phyloP scores from a whole-genome alignment of 2,888 invertebrate genomes.

The Chrysopilus asiliformis region DNA sequence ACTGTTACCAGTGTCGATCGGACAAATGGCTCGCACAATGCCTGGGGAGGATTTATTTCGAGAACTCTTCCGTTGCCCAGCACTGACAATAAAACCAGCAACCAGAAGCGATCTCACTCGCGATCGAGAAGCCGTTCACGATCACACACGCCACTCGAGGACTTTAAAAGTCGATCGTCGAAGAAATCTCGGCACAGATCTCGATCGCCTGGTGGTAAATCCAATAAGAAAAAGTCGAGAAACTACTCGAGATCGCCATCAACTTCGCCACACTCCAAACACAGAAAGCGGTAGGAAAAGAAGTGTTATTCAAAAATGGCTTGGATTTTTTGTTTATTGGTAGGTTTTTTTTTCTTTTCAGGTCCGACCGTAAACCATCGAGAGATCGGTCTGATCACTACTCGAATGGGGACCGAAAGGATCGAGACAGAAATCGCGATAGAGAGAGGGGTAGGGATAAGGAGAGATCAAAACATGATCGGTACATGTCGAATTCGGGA shows the following conservation, averaged over 20 bases:
- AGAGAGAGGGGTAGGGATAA: slow-evolving; percentile 12
- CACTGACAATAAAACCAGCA: slow-evolving; percentile 21
- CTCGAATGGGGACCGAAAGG: slow-evolving; percentile 21
- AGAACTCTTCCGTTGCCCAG: slow-evolving; percentile 32
- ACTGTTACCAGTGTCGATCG: slow-evolving; percentile 40
- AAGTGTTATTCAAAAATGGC: no score
- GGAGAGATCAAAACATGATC: slow-evolving; percentile 23
- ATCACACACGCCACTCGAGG: slow-evolving; percentile 23
- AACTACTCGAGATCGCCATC: slow-evolving; percentile 31
- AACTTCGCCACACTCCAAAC: slow-evolving; percentile 32
- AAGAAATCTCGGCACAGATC: slow-evolving; percentile 20
- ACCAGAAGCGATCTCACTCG: slow-evolving; percentile 28
- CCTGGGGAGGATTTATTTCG: slow-evolving; percentile 54
- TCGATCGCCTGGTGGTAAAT: slow-evolving; percentile 20
- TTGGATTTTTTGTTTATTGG: no score
- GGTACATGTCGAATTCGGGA: slow-evolving; percentile 23
- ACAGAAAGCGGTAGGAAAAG: slow-evolving; percentile 32
- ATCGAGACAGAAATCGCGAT: slow-evolving; percentile 20
- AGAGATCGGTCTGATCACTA: slow-evolving; percentile 28
- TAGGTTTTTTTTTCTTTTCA: no score
- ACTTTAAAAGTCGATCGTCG: slow-evolving; percentile 15
- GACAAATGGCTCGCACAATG: slow-evolving; percentile 46
- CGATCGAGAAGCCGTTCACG: slow-evolving; percentile 23
- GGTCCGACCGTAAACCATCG: slow-evolving; percentile 18
- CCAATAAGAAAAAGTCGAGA: slow-evolving; percentile 30